Percentiles rank a stretch among this genome's conserved stretches.
These are phyloP conservation scores for Trialeurodes vaporariorum DNA, from an alignment of 1,140 invertebrate genomes.

Conservation along the genomic window DNA sequence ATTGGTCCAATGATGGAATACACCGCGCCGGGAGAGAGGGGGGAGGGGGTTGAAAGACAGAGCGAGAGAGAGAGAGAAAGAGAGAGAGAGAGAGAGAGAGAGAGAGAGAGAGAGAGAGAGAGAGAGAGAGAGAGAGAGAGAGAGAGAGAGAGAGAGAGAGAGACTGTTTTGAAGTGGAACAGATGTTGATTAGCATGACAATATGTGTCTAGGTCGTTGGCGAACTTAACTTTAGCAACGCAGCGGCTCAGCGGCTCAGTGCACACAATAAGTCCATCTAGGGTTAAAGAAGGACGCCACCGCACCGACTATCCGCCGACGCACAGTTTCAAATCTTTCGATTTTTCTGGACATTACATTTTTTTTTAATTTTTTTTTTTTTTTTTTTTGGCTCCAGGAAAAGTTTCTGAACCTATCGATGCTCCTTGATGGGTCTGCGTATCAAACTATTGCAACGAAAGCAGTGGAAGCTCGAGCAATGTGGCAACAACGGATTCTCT, in stretches of 20 bases:
- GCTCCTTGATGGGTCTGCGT: no score
- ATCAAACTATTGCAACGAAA: no score
- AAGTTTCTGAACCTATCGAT: no score
- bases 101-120: not conserved
- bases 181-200: not conserved
- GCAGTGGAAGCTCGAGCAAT: no score
- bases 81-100: not conserved
- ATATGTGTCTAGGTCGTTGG: not conserved
- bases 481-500: no score
- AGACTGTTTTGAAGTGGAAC: not conserved
- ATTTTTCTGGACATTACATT: no score
- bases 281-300: not conserved
- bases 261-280: not conserved
- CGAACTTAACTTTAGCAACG: not conserved
- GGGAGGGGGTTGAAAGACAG: no score
- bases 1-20: not conserved
- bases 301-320: no score
- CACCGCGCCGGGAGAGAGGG: no score
- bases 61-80: not conserved
- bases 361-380: no score
- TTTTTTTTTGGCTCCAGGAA: no score
- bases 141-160: not conserved
- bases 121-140: not conserved
- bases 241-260: not conserved
- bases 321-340: no score